A percentile compares a stretch with the other conserved stretches of the same genome.
phyloP scores from a whole-genome alignment of 1,140 invertebrate species.

The Polypedilum vanderplanki region DNA sequence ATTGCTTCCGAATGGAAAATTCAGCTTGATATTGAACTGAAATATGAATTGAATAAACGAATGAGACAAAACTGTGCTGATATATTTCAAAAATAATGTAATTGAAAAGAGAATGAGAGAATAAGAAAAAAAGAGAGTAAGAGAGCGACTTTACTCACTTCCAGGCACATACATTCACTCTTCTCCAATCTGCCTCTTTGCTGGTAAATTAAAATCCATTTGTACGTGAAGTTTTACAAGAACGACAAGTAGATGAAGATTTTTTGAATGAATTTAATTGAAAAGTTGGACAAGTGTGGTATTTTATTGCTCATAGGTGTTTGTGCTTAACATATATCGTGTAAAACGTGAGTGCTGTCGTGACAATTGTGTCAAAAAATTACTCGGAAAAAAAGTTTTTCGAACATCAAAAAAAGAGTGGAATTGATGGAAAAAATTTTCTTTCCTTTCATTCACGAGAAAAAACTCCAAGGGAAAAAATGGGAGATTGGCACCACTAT shows the following conservation, averaged over 20 bases:
- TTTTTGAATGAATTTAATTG: slow-evolving; percentile 24
- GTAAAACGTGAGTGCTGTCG: neutral
- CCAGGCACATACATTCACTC: neutral
- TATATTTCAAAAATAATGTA: no score
- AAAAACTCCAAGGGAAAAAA: slow-evolving; percentile 22
- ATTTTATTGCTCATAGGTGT: neutral
- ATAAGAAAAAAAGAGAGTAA: neutral
- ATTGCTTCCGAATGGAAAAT: no score
- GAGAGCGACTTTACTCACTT: neutral
- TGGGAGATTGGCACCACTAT: slow-evolving; percentile 23
- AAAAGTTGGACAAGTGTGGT: neutral
- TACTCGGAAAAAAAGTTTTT: neutral
- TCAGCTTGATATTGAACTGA: neutral
- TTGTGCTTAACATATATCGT: neutral
- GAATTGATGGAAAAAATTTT: slow-evolving; percentile 15
- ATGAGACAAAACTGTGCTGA: neutral
- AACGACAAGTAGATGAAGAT: slow-evolving; percentile 11
- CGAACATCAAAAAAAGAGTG: neutral
- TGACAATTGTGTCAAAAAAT: neutral
- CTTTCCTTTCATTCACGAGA: neutral
- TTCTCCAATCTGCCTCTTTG: neutral
- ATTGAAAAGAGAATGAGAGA: neutral
- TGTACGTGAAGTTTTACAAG: slow-evolving; percentile 27
- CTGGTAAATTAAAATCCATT: slow-evolving; percentile 21
- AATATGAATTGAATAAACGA: neutral